Evolutionary conservation across 2,797 vertebrate genomes (phyloP), one percentile per base, ranked within the genome.

Genomic region (Alectoris magna): DNA sequence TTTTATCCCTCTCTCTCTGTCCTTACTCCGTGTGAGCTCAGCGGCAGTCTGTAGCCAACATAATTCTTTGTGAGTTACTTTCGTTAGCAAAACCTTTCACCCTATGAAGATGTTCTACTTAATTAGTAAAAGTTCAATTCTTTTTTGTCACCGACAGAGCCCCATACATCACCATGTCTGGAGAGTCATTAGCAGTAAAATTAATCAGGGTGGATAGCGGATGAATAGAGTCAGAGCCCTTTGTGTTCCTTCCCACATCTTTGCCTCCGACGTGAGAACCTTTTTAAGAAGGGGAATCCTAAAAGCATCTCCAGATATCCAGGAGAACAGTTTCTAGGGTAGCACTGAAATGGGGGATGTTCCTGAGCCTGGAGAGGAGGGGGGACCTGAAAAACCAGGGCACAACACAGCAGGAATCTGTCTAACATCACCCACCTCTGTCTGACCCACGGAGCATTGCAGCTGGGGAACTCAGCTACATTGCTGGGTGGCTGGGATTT

Each of bases 41-140:
- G 71, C 78, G 70, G 87, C 74, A 94, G 58, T 94, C 88, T 96
- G 77, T 48, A 95, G 87, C 85, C 89, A 83, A 84, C 95, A 97
- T 97, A 97, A 97, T 96, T 97, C 94, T 96, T 56, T 92, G 84
- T 97, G 97, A 97, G 93, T 97, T 97, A 97, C 91, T 97, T 97
- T 96, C 41, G 38, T 97, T 97, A 97, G 91, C 87, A 96, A 97
- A 97, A 97, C 88, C 95, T 97, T 97, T 98, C 95, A 97, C 95
- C 77, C 48, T 91, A 63, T 94, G 94, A 97, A 97, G 94, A 96
- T 94, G 88, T 97, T 97, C 95, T 97, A 95, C 96, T 98, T 97
- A 97, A 97, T 97, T 97, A 97, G 96, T 93, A 95, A 96, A 97
- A 97, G 96, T 97, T 97, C 95, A 88, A 85, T 93, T 96, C 34